Conservation (phyloP, 2,113 vertebrate genomes). For the Morone saxatilis region DNA sequence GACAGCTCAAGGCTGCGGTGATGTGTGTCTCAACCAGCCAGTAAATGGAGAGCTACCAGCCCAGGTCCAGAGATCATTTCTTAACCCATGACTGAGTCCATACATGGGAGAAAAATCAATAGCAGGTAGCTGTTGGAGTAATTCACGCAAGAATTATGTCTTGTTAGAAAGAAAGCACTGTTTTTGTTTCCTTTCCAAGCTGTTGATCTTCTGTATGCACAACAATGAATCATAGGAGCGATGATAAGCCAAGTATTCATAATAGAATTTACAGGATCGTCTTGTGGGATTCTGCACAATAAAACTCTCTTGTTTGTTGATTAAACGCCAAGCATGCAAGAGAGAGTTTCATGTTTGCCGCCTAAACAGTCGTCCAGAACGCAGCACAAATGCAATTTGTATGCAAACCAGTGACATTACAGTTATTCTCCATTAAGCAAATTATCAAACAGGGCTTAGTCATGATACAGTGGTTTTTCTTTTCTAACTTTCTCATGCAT, state of each 20-base stretch:
- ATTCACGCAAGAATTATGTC: constrained; percentile 1
- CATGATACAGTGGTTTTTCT: constrained; percentile 41
- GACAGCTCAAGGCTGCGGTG: constrained; percentile 64
- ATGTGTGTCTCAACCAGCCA: constrained; percentile 57
- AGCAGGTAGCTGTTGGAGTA: not conserved
- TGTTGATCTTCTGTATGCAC: not conserved
- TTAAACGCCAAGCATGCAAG: constrained; percentile 16
- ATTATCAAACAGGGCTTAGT: constrained; percentile 56
- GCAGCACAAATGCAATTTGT: constrained; percentile 48
- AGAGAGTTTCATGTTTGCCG: constrained; percentile 4
- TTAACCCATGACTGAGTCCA: constrained; percentile 42
- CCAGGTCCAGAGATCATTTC: constrained; percentile 39
- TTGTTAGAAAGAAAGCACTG: constrained; percentile 1
- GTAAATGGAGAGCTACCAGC: constrained; percentile 40
- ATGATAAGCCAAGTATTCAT: constrained; percentile 7
- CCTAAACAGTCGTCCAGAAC: constrained; percentile 4
- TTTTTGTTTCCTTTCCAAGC: constrained; percentile 5
- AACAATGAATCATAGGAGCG: not conserved
- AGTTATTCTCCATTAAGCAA: constrained; percentile 57
- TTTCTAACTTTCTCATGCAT: constrained; percentile 42
- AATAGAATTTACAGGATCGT: not conserved
- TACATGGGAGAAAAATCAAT: constrained; percentile 29
- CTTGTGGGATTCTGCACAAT: constrained; percentile 18
- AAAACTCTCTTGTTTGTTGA: constrained; percentile 41
- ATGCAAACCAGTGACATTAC: constrained; percentile 43